These are phyloP conservation scores for Achroia grisella DNA, from an alignment of 1,140 invertebrate genomes.

Conservation along the genomic window DNA sequence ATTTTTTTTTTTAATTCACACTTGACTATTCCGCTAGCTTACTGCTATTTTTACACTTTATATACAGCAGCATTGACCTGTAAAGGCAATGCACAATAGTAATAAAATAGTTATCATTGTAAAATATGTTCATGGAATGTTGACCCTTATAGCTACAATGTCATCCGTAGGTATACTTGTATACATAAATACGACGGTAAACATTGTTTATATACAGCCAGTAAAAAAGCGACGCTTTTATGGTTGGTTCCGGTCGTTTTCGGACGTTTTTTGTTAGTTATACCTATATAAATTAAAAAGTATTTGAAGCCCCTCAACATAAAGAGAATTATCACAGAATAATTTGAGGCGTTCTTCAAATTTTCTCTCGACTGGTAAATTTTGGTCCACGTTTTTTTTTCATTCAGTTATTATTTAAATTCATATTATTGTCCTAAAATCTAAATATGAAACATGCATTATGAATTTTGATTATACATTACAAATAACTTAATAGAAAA, in stretches of 20 bases:
- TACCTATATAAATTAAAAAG: slow-evolving; percentile 10
- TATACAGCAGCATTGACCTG: no score
- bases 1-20: no score
- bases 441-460: slow-evolving; percentile 1
- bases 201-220: slow-evolving; percentile 20
- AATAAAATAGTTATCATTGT: slow-evolving; percentile 27
- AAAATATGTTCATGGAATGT: slow-evolving; percentile 43
- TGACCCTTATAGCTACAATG: slow-evolving; percentile 44
- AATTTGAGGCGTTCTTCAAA: slow-evolving; percentile 62
- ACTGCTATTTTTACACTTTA: slow-evolving; percentile 1
- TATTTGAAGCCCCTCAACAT: slow-evolving; percentile 63
- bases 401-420: not conserved
- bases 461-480: slow-evolving; percentile 3
- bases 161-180: slow-evolving; percentile 28
- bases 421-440: not conserved
- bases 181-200: slow-evolving; percentile 16
- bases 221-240: slow-evolving; percentile 12
- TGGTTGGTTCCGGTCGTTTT: slow-evolving; percentile 23
- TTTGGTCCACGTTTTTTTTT: slow-evolving; percentile 26
- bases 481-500: not conserved
- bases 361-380: slow-evolving; percentile 21
- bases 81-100: no score
- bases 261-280: not conserved
- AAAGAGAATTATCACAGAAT: slow-evolving; percentile 70
- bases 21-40: not conserved